Evolutionary conservation across 2,113 vertebrate species (phyloP).

Genomic region (Charina bottae): DNA sequence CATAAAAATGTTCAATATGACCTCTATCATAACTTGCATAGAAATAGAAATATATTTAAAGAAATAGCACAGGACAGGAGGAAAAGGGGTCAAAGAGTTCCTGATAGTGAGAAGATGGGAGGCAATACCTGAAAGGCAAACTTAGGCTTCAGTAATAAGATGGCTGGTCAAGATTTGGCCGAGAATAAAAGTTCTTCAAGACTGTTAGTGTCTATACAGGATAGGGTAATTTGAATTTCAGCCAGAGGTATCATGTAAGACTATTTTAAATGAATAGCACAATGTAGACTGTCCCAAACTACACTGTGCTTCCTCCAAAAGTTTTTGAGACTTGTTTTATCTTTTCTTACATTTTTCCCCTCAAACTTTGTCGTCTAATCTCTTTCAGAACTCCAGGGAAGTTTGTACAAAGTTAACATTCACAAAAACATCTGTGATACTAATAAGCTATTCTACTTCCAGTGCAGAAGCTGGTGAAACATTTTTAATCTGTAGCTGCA

Average conservation of each 20-base stretch:
- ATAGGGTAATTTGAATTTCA: constrained; percentile 86
- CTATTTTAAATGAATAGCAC: constrained; percentile 59
- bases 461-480: background rate
- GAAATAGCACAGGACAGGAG: constrained; percentile 71
- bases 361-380: constrained; percentile 8
- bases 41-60: constrained; percentile 41
- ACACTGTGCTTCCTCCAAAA: constrained; percentile 66
- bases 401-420: constrained; percentile 23
- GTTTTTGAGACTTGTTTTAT: constrained; percentile 74
- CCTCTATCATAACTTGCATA: constrained; percentile 35
- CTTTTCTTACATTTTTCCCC: constrained; percentile 46
- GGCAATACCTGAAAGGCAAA: constrained; percentile 83
- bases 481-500: background rate
- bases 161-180: constrained; percentile 75
- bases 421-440: background rate
- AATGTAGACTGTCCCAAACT: constrained; percentile 79
- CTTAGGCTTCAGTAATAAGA: constrained; percentile 49
- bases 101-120: constrained; percentile 41
- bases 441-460: background rate
- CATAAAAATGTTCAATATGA: constrained; percentile 61
- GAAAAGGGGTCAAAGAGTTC: constrained; percentile 69
- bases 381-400: constrained; percentile 22
- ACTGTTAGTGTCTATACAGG: constrained; percentile 82
- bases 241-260: constrained; percentile 89
- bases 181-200: constrained; percentile 84